Percentiles rank a stretch among this genome's conserved stretches.
Evolutionary conservation across 2,113 vertebrate species (phyloP).

Genomic region (Daboia siamensis): DNA sequence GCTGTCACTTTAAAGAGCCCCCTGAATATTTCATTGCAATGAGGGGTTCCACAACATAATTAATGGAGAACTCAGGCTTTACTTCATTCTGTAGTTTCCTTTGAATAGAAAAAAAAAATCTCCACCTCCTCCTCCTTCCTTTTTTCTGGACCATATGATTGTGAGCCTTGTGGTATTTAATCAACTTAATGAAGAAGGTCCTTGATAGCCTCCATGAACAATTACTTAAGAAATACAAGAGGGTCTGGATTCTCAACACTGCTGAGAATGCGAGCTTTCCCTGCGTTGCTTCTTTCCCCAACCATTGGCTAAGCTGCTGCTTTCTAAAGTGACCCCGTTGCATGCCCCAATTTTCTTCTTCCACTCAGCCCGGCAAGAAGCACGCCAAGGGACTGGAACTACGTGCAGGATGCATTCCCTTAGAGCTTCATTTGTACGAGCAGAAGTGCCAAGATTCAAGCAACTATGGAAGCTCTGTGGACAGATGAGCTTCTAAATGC

Average conservation of each 20-base stretch:
- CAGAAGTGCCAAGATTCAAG: constrained; percentile 21
- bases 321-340: not conserved
- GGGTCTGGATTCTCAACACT: not conserved
- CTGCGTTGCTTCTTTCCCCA: not conserved
- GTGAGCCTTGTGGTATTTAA: not conserved
- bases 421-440: not conserved
- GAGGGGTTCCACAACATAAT: constrained; percentile 62
- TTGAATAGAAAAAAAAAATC: not conserved
- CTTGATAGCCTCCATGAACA: constrained; percentile 6
- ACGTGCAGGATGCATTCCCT: constrained; percentile 10
- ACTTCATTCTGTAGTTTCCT: constrained; percentile 26
- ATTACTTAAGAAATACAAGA: constrained; percentile 1
- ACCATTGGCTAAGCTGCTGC: not conserved
- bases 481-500: constrained; percentile 6
- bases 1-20: constrained; percentile 58
- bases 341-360: not conserved
- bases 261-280: not conserved
- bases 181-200: constrained; percentile 1
- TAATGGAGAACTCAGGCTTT: constrained; percentile 40
- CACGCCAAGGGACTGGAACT: not conserved
- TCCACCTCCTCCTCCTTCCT: not conserved
- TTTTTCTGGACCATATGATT: constrained; percentile 24
- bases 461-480: not conserved
- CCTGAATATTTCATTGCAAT: constrained; percentile 56
- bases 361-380: constrained; percentile 10